Base-by-base conservation (phyloP, 64 coral and sea anemone species). In the Porites lutea region DNA sequence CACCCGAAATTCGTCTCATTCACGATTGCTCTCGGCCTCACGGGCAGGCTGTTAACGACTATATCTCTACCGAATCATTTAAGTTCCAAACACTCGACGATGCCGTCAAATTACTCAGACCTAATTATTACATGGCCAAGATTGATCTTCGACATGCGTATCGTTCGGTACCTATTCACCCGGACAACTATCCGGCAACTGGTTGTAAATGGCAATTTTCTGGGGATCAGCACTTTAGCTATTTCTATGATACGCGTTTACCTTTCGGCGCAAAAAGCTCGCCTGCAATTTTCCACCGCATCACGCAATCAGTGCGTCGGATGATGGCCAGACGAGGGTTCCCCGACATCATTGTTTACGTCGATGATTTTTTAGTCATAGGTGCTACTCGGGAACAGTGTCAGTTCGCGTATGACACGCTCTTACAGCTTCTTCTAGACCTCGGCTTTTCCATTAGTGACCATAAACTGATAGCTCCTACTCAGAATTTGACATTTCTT, bases 41-140 rank as follows among this genome's bases (percentile, higher is more conserved):
- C 18, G 89, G 89, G 0, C 65, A 72, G 9, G 90, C 90, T 12
- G 80, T 92, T 11, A 92, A 92, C 53, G 69, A 92, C 49, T 92
- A 86, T 48, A 92, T 92, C 3, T 6, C 52, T 14, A 92, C 48
- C 43, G 58, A 92, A 1, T 76, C 54, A 21, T 92, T 92, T 78
- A 62, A 86, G 44, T 86, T 72, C 3, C 78, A 82, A 72, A 71
- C 77, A 5, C 60, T 91, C 7, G 77, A 91, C 45, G 71, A 77
- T 43, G 87, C 71, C 5, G 37, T 89, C 6, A 61, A 55, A 19
- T 47, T 51, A 14, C 68, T 80, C 4, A 18, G 65, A 22, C 77
- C 88, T n/a, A 89, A 89, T 15, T 71, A 37, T 46, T 92, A 63
- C 43, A 92, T 85, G 90, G 90, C 90, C 2, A 92, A 92, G 45